Evolutionary conservation across 2,797 vertebrate genomes (phyloP).

Genomic region (Uromys caudimaculatus): DNA sequence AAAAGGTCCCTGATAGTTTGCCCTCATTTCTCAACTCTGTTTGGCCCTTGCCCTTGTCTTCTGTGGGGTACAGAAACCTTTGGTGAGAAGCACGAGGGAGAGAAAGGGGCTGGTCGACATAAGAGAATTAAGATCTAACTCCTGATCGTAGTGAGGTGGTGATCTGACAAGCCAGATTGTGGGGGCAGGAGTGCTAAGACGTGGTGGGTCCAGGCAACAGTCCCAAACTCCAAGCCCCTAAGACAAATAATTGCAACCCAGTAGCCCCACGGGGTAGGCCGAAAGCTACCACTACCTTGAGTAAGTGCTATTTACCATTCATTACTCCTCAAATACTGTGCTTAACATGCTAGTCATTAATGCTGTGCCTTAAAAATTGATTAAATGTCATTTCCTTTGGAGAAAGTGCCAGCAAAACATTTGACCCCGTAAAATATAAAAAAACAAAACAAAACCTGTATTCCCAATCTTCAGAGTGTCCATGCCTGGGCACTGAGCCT

Average conservation of each 20-base stretch:
- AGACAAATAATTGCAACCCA: background rate
- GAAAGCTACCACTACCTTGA: slow-evolving; percentile 2
- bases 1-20: background rate
- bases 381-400: slow-evolving; percentile 25
- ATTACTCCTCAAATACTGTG: background rate
- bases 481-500: background rate
- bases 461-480: slow-evolving; percentile 16
- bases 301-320: background rate
- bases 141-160: background rate
- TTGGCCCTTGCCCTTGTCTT: background rate
- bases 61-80: background rate
- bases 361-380: slow-evolving; percentile 15
- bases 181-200: background rate
- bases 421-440: background rate
- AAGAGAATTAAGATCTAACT: background rate
- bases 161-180: background rate
- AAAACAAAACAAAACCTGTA: background rate
- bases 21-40: background rate
- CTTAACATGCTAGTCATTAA: slow-evolving; percentile 32
- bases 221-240: background rate
- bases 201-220: background rate
- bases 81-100: background rate
- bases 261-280: background rate
- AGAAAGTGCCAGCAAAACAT: background rate
- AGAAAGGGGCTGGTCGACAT: background rate